Percentiles rank a stretch among this genome's conserved stretches.
Conservation (phyloP, 92 coral and sea anemone genomes). For the Paragorgia papillata region DNA sequence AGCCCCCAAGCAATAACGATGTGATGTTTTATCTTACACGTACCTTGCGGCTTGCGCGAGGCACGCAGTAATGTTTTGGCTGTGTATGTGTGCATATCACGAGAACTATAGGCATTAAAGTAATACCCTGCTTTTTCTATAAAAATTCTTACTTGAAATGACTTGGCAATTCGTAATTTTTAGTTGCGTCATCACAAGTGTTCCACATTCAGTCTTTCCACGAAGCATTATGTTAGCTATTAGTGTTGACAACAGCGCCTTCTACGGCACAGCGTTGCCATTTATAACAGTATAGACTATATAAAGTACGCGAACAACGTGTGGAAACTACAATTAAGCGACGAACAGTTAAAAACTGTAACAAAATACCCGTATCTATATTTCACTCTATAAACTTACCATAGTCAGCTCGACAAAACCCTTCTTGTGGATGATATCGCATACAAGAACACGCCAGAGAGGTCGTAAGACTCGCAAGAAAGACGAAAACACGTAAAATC, state of each 20-base stretch:
- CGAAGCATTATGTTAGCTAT: neutral
- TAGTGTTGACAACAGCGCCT: slow-evolving; percentile 11
- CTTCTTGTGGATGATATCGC: slow-evolving; percentile 88
- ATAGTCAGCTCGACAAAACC: slow-evolving; percentile 84
- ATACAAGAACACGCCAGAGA: slow-evolving; percentile 76
- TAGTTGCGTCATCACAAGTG: neutral
- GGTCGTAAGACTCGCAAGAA: slow-evolving; percentile 5
- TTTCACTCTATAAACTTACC: slow-evolving; percentile 59
- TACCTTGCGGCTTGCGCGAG: neutral
- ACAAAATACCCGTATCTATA: neutral
- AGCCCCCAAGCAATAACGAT: neutral
- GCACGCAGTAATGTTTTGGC: too few species aligned
- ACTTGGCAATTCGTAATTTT: neutral
- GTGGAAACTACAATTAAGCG: too few species aligned
- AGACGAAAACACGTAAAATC: neutral
- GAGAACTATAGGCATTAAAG: too few species aligned
- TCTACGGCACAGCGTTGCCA: neutral
- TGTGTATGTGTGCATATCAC: too few species aligned
- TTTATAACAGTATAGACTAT: slow-evolving; percentile 6
- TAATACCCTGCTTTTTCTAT: too few species aligned
- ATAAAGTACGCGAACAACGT: neutral
- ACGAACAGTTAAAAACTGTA: neutral
- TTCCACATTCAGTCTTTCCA: neutral
- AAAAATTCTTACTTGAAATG: too few species aligned
- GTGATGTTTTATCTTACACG: neutral